Conservation (phyloP, 2,797 vertebrate species). For the Alca torda region DNA sequence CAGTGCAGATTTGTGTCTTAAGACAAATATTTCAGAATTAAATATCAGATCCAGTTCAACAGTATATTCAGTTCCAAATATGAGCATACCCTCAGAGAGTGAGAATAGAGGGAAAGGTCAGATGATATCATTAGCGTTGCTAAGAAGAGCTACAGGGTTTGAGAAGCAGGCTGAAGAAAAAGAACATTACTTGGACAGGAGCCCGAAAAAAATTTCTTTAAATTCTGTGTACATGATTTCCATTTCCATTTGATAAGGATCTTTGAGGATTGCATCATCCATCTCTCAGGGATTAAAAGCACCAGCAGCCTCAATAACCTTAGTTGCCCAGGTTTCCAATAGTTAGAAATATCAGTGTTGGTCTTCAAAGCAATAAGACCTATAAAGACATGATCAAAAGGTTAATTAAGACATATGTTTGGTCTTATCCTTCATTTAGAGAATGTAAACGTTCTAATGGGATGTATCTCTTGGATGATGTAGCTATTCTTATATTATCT, state of each 20-base stretch:
- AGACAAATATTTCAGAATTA: background rate
- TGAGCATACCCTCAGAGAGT: background rate
- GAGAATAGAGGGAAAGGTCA: constrained; percentile 24
- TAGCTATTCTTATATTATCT: background rate
- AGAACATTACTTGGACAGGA: background rate
- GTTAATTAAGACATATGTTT: background rate
- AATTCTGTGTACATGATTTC: background rate
- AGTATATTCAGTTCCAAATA: background rate
- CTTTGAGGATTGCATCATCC: background rate
- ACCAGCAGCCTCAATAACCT: background rate
- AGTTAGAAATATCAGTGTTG: background rate
- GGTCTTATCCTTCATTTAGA: background rate
- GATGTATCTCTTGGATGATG: background rate
- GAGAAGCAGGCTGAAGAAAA: background rate
- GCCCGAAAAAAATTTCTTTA: background rate
- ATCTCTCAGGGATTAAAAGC: background rate
- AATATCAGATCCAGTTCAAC: background rate
- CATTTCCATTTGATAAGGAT: background rate
- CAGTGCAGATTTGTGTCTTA: background rate
- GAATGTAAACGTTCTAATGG: background rate
- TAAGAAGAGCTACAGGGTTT: background rate
- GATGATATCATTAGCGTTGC: background rate
- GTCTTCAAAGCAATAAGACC: background rate
- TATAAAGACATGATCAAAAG: background rate
- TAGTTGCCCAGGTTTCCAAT: background rate